Evolutionary conservation across 2,888 invertebrate species (phyloP).

Genomic region (Leptinotarsa peninsularis): DNA sequence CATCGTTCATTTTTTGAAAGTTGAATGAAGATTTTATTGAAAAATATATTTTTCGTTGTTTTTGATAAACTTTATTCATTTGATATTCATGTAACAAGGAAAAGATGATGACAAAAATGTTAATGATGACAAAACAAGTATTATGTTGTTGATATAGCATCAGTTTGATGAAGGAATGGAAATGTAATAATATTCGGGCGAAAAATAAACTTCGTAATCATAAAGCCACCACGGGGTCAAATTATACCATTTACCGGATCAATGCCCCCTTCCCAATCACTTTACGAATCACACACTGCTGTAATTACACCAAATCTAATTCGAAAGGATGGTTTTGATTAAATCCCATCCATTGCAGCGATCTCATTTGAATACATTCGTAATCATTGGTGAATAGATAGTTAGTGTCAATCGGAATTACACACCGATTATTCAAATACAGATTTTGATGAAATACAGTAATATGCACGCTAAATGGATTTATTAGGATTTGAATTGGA

Average conservation of each 20-base stretch:
- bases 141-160: too few relatives aligned
- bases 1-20: too few relatives aligned
- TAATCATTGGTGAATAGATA: conserved; percentile 47
- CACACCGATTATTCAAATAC: conserved; percentile 42
- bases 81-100: too few relatives aligned
- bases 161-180: too few relatives aligned
- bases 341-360: conserved; percentile 36
- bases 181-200: too few relatives aligned
- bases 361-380: conserved; percentile 44
- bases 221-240: neutral
- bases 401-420: conserved; percentile 46
- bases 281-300: conserved; percentile 28
- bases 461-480: conserved; percentile 35
- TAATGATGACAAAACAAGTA: too few relatives aligned
- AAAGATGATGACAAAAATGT: too few relatives aligned
- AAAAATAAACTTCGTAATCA: too few relatives aligned
- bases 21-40: too few relatives aligned
- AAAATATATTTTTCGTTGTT: too few relatives aligned
- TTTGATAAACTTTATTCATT: too few relatives aligned
- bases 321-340: conserved; percentile 40
- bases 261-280: conserved; percentile 10
- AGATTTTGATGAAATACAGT: conserved; percentile 35
- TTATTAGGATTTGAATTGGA: conserved; percentile 35
- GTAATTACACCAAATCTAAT: conserved; percentile 22
- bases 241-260: neutral